Conservation (phyloP, 37 sponge, comb jelly and placozoan genomes). For the Theonella swinhoei region DNA sequence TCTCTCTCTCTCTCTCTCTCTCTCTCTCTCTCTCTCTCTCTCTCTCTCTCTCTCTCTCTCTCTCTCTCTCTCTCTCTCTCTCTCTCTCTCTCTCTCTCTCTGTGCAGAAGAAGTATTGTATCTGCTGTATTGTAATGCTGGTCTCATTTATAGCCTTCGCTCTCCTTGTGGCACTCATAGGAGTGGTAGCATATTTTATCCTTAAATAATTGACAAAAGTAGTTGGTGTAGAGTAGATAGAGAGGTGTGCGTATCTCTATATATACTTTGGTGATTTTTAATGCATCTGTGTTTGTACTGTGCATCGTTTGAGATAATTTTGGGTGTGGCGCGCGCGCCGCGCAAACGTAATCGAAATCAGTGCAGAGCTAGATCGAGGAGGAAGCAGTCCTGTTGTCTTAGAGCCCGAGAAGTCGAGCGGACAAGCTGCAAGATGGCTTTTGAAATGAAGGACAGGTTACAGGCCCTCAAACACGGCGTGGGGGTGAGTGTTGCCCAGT, state of each 20-base stretch:
- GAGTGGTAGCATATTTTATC: slow-evolving; percentile 1
- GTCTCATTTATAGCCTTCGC: not conserved
- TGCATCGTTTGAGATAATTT: no score
- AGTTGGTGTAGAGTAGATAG: no score
- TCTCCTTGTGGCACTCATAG: not conserved
- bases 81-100: slow-evolving; percentile 38
- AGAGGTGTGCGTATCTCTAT: no score
- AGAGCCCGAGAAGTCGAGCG: not conserved
- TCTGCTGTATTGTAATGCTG: slow-evolving; percentile 8
- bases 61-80: slow-evolving; percentile 44
- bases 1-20: slow-evolving; percentile 48
- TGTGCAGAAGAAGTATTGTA: slow-evolving; percentile 1
- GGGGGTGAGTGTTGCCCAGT: not conserved
- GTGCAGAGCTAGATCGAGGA: not conserved
- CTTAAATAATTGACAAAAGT: no score
- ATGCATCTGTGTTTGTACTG: no score
- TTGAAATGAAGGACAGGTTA: slow-evolving; percentile 51
- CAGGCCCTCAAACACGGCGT: slow-evolving; percentile 19
- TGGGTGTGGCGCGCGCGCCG: no score
- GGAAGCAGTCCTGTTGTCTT: not conserved
- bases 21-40: slow-evolving; percentile 49
- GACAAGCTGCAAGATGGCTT: slow-evolving; percentile 61
- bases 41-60: slow-evolving; percentile 57
- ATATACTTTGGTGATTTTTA: no score
- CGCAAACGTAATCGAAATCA: no score